A percentile compares a stretch with the other conserved stretches of the same genome.
Conservation (phyloP, 2,797 vertebrate species). For the Syncerus caffer region DNA sequence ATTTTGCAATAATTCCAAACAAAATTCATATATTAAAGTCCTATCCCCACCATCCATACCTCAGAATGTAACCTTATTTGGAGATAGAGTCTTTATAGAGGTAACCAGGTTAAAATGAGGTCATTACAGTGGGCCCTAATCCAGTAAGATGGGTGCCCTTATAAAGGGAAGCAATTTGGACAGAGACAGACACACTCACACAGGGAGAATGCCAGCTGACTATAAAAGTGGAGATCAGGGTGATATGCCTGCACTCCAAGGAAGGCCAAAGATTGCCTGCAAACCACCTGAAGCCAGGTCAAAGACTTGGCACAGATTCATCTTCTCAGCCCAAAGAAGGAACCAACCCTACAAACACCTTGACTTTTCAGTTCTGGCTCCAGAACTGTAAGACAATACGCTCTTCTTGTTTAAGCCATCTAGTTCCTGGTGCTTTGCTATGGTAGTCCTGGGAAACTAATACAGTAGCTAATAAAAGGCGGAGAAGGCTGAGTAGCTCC, state of each 20-base stretch:
- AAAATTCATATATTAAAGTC: not conserved
- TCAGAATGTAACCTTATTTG: not conserved
- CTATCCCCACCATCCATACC: not conserved
- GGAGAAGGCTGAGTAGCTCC: not conserved
- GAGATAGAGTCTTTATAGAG: not conserved
- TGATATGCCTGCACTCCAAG: not conserved
- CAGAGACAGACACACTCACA: not conserved
- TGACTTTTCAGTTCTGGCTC: not conserved
- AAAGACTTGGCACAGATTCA: not conserved
- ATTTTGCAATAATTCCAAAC: not conserved
- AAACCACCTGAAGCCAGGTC: not conserved
- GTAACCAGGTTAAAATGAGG: not conserved
- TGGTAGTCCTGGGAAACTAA: not conserved
- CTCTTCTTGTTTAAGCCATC: not conserved
- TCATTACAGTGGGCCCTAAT: not conserved
- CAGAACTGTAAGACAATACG: not conserved
- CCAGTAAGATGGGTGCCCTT: not conserved
- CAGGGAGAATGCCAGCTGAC: not conserved
- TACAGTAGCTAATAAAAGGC: not conserved
- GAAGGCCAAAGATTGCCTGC: too few species aligned
- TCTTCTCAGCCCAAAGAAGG: not conserved
- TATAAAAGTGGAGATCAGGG: not conserved
- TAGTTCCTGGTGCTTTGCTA: not conserved
- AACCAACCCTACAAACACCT: not conserved
- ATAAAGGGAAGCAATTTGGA: not conserved